Evolutionary conservation across 2,797 vertebrate genomes (phyloP).

Genomic region (Remorina albescens): DNA sequence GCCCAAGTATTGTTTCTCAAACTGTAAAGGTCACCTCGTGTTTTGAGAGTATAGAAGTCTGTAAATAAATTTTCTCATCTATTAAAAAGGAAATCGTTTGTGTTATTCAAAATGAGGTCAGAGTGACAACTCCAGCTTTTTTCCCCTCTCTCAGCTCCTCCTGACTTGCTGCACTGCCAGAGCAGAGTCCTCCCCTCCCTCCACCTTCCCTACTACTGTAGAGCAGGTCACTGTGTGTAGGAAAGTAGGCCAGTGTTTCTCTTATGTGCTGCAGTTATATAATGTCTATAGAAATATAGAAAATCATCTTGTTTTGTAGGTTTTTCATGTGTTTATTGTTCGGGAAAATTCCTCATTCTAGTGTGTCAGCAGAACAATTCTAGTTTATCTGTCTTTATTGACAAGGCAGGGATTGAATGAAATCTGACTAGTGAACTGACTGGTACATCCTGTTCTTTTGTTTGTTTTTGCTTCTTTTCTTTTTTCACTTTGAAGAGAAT

Average conservation of each 20-base stretch:
- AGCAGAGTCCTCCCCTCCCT: slow-evolving; percentile 35
- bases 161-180: slow-evolving; percentile 59
- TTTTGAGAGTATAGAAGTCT: not conserved
- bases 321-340: slow-evolving; percentile 28
- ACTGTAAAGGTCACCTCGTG: not conserved
- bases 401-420: not conserved
- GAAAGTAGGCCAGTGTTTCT: slow-evolving; percentile 83
- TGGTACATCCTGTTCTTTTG: slow-evolving; percentile 71
- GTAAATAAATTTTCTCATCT: not conserved
- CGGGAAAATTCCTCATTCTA: not conserved
- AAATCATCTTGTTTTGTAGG: slow-evolving; percentile 55
- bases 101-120: not conserved
- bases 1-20: not conserved
- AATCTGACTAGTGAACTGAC: slow-evolving; percentile 2
- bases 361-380: not conserved
- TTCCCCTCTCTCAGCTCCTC: slow-evolving; percentile 39
- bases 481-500: not conserved
- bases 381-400: slow-evolving; percentile 1
- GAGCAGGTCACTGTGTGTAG: slow-evolving; percentile 80
- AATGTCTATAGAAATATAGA: slow-evolving; percentile 71
- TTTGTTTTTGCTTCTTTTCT: not conserved
- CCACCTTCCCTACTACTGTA: slow-evolving; percentile 60
- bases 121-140: slow-evolving; percentile 62
- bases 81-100: not conserved
- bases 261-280: slow-evolving; percentile 78